These are phyloP conservation scores for Suricata suricatta DNA, from an alignment of 2,113 vertebrate genomes.

Conservation along the genomic window DNA sequence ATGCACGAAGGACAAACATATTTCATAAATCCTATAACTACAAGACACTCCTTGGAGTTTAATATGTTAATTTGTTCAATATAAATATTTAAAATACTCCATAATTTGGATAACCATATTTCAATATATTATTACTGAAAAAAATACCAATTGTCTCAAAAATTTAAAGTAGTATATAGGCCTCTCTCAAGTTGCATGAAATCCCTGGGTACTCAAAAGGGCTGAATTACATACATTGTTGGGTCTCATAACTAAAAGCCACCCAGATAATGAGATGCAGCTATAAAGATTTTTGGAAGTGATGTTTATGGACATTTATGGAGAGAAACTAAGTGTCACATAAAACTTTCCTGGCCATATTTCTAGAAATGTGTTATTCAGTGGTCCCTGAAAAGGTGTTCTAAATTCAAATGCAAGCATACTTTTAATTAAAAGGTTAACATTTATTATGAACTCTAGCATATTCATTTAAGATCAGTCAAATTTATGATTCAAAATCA, in stretches of 20 bases:
- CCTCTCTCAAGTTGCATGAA: background rate
- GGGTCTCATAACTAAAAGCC: background rate
- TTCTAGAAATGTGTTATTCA: slow-evolving; percentile 15
- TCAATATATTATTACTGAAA: background rate
- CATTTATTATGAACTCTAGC: background rate
- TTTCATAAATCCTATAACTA: background rate
- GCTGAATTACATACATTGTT: background rate
- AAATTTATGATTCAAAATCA: background rate
- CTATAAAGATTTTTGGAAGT: background rate
- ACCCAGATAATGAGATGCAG: background rate
- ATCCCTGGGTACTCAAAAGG: background rate
- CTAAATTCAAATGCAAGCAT: background rate
- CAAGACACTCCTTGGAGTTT: background rate
- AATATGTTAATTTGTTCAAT: background rate
- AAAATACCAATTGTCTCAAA: background rate
- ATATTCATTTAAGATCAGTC: background rate
- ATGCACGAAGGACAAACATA: background rate
- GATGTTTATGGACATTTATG: background rate
- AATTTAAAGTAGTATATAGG: background rate
- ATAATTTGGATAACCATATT: background rate
- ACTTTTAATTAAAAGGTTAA: background rate
- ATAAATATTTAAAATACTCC: background rate
- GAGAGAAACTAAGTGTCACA: background rate
- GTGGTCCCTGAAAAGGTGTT: background rate
- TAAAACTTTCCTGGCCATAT: background rate